phyloP scores from a whole-genome alignment of 2,888 invertebrate species.

The Hirudinaria manillensis region DNA sequence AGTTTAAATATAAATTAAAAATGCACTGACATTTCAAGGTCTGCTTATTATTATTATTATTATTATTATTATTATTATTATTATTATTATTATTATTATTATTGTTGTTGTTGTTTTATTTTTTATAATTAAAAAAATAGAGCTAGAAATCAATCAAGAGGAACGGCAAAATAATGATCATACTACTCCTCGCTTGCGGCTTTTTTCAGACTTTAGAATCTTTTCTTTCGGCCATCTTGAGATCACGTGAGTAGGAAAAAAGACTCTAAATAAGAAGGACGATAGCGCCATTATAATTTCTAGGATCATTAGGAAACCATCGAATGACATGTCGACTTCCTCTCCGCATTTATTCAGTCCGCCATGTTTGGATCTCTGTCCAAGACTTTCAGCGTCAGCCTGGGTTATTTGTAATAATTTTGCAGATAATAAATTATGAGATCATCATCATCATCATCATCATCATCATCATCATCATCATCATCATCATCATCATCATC shows the following conservation, averaged over 20 bases:
- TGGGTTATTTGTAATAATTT: background rate
- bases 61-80: slow-evolving; percentile 7
- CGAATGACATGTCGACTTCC: background rate
- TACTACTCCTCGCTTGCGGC: no score
- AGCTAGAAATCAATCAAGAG: no score
- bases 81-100: slow-evolving; percentile 7
- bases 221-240: no score
- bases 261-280: no score
- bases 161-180: no score
- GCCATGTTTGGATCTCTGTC: no score
- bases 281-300: background rate
- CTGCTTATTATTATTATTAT: background rate
- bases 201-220: no score
- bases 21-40: no score
- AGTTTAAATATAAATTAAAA: no score
- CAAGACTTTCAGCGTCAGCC: no score
- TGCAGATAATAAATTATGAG: background rate
- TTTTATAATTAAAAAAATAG: no score
- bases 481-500: slow-evolving; percentile 18
- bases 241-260: no score
- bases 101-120: background rate
- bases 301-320: slow-evolving; percentile 1
- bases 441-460: slow-evolving; percentile 26
- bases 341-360: background rate
- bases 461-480: slow-evolving; percentile 25